phyloP scores from a whole-genome alignment of 2,888 invertebrate genomes.

The Tinea pellionella region DNA sequence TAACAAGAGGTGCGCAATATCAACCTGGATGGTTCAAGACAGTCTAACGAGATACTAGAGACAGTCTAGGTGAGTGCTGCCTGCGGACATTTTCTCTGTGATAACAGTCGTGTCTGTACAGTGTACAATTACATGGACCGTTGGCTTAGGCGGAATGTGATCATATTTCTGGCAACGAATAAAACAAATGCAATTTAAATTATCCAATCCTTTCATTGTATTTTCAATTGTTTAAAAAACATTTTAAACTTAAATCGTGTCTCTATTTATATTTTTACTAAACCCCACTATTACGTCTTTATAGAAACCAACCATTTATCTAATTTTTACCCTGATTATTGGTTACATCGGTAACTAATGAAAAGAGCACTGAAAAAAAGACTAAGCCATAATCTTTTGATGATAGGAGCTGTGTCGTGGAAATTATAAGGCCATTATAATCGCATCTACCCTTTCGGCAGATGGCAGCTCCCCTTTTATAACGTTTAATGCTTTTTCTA shows the following conservation, averaged over 20 bases:
- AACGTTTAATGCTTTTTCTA: conserved; percentile 34
- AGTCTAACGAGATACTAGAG: too few species aligned
- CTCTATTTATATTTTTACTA: not conserved
- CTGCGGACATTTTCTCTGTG: too few species aligned
- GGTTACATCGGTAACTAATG: conserved; percentile 37
- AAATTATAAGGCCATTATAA: conserved; percentile 62
- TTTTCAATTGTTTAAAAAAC: too few species aligned
- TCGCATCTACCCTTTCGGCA: conserved; percentile 55
- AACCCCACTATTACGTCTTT: conserved; percentile 42
- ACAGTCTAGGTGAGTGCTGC: too few species aligned
- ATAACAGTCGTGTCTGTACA: too few species aligned
- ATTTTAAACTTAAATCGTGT: not conserved
- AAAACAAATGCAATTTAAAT: too few species aligned
- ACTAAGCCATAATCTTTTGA: conserved; percentile 51
- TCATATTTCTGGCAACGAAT: too few species aligned
- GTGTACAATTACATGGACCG: too few species aligned
- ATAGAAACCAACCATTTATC: conserved; percentile 35
- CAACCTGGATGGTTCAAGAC: too few species aligned
- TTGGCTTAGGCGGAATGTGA: too few species aligned
- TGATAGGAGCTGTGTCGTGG: conserved; percentile 39
- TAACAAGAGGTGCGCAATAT: too few species aligned
- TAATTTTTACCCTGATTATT: conserved; percentile 44
- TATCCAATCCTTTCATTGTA: too few species aligned
- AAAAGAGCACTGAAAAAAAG: conserved; percentile 63
- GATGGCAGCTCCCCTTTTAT: conserved; percentile 25